A percentile compares a stretch with the other conserved stretches of the same genome.
These are phyloP conservation scores for Bemisia tabaci DNA, from an alignment of 1,140 invertebrate genomes.

Conservation along the genomic window DNA sequence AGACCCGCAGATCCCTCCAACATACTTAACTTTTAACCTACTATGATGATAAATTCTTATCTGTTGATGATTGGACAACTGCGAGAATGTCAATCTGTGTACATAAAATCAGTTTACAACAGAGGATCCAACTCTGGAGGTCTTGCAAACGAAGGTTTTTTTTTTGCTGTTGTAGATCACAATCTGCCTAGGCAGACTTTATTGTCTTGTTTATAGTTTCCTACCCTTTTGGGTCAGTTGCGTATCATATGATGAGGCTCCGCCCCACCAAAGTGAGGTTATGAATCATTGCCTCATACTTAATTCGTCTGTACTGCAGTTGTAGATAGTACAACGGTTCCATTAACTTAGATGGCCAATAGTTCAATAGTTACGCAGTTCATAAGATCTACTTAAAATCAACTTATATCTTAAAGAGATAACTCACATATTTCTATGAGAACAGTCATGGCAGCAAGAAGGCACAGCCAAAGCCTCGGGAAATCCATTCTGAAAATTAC, in stretches of 20 bases:
- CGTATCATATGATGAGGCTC: background rate
- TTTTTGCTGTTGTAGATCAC: background rate
- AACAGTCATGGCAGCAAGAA: background rate
- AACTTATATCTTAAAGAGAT: background rate
- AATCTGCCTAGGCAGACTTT: background rate
- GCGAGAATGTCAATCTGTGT: background rate
- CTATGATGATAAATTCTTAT: too few species aligned
- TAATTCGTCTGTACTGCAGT: too few species aligned
- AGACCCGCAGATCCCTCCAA: too few species aligned
- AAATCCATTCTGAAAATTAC: background rate
- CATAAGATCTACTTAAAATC: background rate
- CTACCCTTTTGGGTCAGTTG: background rate
- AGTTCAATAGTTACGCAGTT: background rate
- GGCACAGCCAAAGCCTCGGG: background rate
- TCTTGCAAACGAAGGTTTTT: background rate
- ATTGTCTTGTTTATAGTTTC: too few species aligned
- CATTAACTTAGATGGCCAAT: background rate
- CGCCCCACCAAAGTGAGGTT: background rate
- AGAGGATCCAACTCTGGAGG: background rate
- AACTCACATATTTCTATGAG: background rate
- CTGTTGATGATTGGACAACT: too few species aligned
- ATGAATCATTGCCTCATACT: too few species aligned
- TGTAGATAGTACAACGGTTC: background rate
- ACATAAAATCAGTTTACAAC: background rate
- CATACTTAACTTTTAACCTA: too few species aligned